Evolutionary conservation across 2,888 invertebrate genomes (phyloP).

Genomic region (Cataglyphis livida): DNA sequence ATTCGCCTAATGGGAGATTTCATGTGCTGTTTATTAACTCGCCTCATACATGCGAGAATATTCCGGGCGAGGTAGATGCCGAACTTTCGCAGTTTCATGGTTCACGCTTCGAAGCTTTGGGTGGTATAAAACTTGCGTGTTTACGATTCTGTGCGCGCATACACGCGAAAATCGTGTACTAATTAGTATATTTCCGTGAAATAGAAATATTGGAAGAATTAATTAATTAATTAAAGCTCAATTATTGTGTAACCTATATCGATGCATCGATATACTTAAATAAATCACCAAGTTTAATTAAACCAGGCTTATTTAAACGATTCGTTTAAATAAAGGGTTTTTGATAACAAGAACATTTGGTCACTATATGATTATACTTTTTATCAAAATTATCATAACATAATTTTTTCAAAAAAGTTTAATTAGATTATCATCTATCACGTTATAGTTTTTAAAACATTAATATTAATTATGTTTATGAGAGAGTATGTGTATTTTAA

Average conservation of each 20-base stretch:
- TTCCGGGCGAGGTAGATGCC: slow-evolving; percentile 13
- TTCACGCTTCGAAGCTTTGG: background rate
- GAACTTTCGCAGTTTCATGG: slow-evolving; percentile 34
- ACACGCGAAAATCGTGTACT: background rate
- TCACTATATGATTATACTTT: background rate
- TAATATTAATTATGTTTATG: background rate
- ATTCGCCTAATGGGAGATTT: slow-evolving; percentile 51
- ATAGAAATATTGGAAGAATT: background rate
- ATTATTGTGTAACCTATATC: background rate
- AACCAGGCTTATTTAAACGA: too few species aligned
- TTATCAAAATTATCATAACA: background rate
- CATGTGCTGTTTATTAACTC: slow-evolving; percentile 52
- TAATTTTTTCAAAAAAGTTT: background rate
- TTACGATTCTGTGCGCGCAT: background rate
- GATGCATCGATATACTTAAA: background rate
- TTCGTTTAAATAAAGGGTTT: background rate
- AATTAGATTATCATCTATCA: background rate
- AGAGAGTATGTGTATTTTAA: background rate
- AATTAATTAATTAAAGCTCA: background rate
- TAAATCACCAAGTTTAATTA: background rate
- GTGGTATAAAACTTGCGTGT: background rate
- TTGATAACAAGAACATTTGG: background rate
- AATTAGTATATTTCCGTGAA: slow-evolving; percentile 1
- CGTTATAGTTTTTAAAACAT: background rate
- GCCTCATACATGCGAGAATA: slow-evolving; percentile 19